Conservation (phyloP, 2,113 vertebrate species). For the Hirundichthys speculiger region DNA sequence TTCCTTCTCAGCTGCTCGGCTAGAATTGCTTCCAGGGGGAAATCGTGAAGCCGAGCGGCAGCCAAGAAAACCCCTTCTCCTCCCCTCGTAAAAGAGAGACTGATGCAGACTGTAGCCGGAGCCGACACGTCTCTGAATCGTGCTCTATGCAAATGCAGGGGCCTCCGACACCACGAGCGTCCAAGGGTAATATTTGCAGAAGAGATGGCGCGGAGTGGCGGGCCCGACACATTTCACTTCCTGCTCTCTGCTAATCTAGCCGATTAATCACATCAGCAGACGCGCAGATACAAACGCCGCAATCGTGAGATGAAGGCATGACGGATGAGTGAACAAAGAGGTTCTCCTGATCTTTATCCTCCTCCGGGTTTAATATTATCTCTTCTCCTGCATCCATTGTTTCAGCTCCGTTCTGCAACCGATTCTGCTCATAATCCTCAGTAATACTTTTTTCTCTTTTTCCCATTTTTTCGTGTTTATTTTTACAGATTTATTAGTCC, state of each 20-base stretch:
- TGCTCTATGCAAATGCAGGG: conserved; percentile 53
- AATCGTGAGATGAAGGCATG: conserved; percentile 59
- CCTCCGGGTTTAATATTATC: no score
- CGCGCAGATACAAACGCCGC: conserved; percentile 58
- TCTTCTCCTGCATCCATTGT: neutral
- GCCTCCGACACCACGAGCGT: conserved; percentile 53
- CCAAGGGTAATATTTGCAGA: conserved; percentile 49
- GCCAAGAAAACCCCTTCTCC: conserved; percentile 40
- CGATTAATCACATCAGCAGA: conserved; percentile 69
- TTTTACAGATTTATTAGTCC: no score
- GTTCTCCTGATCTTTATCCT: conserved; percentile 29
- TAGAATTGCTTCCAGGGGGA: conserved; percentile 55
- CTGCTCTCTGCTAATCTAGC: conserved; percentile 61
- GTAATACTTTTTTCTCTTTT: no score
- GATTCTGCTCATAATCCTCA: no score
- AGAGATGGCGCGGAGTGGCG: conserved; percentile 20
- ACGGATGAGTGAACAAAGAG: conserved; percentile 67
- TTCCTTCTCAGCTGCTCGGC: conserved; percentile 7
- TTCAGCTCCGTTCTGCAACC: neutral
- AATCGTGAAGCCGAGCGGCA: conserved; percentile 39
- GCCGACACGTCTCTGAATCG: conserved; percentile 35
- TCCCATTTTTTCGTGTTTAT: neutral
- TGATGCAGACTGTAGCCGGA: conserved; percentile 38
- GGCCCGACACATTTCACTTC: conserved; percentile 28
- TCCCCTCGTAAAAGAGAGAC: conserved; percentile 38